phyloP scores from a whole-genome alignment of 2,797 vertebrate genomes.

The Tympanoctomys barrerae region DNA sequence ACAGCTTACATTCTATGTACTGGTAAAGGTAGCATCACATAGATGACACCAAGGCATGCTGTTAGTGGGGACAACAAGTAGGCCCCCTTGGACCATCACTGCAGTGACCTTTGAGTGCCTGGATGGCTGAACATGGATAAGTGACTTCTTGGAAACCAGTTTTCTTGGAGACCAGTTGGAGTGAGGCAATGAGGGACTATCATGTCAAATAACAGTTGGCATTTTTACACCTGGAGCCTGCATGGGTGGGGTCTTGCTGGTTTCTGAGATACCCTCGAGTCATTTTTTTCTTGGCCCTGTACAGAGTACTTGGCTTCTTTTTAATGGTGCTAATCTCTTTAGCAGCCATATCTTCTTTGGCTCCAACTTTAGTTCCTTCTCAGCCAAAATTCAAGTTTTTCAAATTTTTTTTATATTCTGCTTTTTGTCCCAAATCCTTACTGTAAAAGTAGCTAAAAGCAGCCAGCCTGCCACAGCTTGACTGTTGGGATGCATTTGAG shows the following conservation, averaged over 20 bases:
- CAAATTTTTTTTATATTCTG: not conserved
- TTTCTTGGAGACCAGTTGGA: not conserved
- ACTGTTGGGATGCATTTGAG: not conserved
- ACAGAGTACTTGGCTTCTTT: not conserved
- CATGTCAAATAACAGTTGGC: not conserved
- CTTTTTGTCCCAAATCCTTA: not conserved
- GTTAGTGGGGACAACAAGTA: not conserved
- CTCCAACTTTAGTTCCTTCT: not conserved
- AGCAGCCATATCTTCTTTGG: not conserved
- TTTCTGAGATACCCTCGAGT: not conserved
- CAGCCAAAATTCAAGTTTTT: not conserved
- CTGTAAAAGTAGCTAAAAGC: not conserved
- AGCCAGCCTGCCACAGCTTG: not conserved
- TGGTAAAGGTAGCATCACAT: not conserved
- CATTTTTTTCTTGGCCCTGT: not conserved
- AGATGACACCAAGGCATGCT: not conserved
- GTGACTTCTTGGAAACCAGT: not conserved
- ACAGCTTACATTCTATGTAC: not conserved
- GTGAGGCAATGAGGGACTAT: not conserved
- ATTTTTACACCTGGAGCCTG: not conserved
- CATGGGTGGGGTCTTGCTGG: not conserved
- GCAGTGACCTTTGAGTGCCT: not conserved
- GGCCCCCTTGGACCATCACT: not conserved
- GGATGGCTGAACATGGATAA: not conserved
- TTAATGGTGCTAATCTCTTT: not conserved